Evolutionary conservation across 2,888 invertebrate species (phyloP), one percentile per base, ranked within the genome.

Genomic region (Latrodectus elegans): DNA sequence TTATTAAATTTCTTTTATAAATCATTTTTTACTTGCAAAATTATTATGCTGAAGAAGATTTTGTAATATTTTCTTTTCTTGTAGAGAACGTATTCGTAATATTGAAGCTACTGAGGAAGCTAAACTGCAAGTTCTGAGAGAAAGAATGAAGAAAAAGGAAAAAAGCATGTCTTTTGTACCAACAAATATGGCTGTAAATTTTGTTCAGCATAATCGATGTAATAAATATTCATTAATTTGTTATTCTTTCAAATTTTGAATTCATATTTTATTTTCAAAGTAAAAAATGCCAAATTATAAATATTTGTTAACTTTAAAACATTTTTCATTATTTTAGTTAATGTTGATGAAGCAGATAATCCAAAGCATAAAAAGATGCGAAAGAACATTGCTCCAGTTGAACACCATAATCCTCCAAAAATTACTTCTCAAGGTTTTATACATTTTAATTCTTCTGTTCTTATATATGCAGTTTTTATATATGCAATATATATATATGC

Each of bases 41-140:
- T 38, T 38, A 38, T 38, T 6, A 38, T 38, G 38, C 6, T 38
- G 4, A 1, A 38, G 38, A 38, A 22, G 38, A 38, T 38, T 6
- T 38, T 38, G 38, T 6, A 6, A 6, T 38, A 38, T 38, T 38
- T 38, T 6, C 6, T 38, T 38, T 38, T 64, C 10, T 75, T 91
- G 52, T 90, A 95, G 95, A 91, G 98, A 98, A 0, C 99, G 99
- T 93, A 99, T 99, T 89, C 95, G 95, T 91, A 99, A 99, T 92
- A 99, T 99, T 90, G 98, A 99, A 94, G 98, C 98, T 0, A 99
- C 99, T 0, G 99, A 99, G 93, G 98, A 98, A 91, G 99, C 99
- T 0, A 99, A 99, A 93, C 95, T 98, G 92, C 96, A 95, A 92
- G 93, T 99, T 60, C 92, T 99, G 26, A 95, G 96, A 94, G 98